Conservation (phyloP, 2,113 vertebrate species). For the Larimichthys crocea region DNA sequence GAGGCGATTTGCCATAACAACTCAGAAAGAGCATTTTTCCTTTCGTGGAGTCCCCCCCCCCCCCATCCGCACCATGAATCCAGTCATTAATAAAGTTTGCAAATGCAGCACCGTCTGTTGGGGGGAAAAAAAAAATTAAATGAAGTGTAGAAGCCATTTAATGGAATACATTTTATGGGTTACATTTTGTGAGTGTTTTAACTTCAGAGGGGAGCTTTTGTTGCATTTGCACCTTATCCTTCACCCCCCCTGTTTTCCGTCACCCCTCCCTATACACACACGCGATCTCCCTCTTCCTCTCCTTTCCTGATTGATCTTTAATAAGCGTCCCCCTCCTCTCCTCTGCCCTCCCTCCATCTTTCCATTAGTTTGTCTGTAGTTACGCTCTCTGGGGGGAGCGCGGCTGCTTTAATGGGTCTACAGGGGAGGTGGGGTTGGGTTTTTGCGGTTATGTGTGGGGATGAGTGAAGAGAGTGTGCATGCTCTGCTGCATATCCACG, state of each 20-base stretch:
- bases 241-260: conserved; percentile 56
- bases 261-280: conserved; percentile 37
- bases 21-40: conserved; percentile 3
- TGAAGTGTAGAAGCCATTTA: conserved; percentile 20
- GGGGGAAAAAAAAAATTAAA: conserved; percentile 2
- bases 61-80: not conserved
- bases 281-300: conserved; percentile 52
- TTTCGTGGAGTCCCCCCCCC: not conserved
- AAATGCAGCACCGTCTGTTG: conserved; percentile 4
- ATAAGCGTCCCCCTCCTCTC: conserved; percentile 64
- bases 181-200: conserved; percentile 38
- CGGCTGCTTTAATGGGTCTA: conserved; percentile 80
- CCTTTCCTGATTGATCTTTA: conserved; percentile 78
- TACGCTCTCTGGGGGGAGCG: conserved; percentile 60
- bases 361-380: conserved; percentile 72
- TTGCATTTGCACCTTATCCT: conserved; percentile 66
- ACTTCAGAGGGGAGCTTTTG: conserved; percentile 40
- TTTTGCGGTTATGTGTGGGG: conserved; percentile 45
- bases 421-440: conserved; percentile 73
- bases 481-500: conserved; percentile 21
- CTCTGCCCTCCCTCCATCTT: conserved; percentile 54
- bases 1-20: not conserved
- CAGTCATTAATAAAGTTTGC: conserved; percentile 39
- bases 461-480: conserved; percentile 14
- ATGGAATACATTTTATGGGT: conserved; percentile 51